Base-by-base conservation (phyloP, 2,888 invertebrate genomes). In the Galerucella nymphaeae region DNA sequence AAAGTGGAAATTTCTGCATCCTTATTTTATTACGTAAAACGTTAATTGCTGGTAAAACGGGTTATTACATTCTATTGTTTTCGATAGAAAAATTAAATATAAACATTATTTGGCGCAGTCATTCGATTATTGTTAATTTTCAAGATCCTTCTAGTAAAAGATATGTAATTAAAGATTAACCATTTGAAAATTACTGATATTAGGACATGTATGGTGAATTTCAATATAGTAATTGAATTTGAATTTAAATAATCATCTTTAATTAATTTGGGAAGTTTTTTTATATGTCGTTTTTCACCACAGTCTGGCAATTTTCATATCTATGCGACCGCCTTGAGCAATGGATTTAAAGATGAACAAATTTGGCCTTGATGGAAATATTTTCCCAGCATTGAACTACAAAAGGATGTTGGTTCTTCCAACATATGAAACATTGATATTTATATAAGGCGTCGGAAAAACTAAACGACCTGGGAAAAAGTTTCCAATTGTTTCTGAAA, bases 21-120 rank as follows among this genome's bases (percentile, higher is more conserved):
- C 76, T 76, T 74, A 65, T 67, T 72, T 66, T n/a, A 69, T 77
- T 77, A 77, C 75, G 72, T 77, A 77, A 77, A 65, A 50, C 48
- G 65, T 72, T 72, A 75, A 75, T 75, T 75, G 70, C 70, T 59
- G 64, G 38, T 72, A 70, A 75, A 75, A 72, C 70, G 59, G 72
- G 72, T 72, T 64, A 72, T 70, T 70, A 66, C 59, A 72, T 70
- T 62, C 70, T 67, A 75, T 75, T 75, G 75, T 75, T 70, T 72
- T 75, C 64, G 66, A 66, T 70, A 48, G 58, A 63, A 53, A 66
- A 10, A 41, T 61, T 71, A 74, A 74, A 71, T 68, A 74, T 71
- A 74, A 58, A 67, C 67, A 73, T 73, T 74, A 71, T 74, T 68
- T 74, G 70, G 71, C 65, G 74, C 74, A 74, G 50, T 63, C 72